phyloP scores from a whole-genome alignment of 2,888 invertebrate species.

The Leptinotarsa rubiginosa region DNA sequence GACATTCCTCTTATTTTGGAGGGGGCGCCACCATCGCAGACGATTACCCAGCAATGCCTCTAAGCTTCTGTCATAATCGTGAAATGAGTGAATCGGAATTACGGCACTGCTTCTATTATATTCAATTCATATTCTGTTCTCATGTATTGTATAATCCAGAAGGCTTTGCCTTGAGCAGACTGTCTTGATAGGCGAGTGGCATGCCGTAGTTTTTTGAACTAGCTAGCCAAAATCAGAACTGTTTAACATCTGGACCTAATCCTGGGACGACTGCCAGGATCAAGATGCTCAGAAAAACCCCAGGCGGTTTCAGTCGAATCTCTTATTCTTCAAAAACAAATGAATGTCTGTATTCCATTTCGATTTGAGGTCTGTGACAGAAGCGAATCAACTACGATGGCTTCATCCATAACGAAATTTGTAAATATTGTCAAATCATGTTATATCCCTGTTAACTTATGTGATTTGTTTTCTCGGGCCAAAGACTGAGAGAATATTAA shows the following conservation, averaged over 20 bases:
- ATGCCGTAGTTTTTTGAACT: neutral
- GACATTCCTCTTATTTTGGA: conserved; percentile 4
- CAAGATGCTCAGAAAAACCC: too few species aligned
- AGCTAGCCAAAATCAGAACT: neutral
- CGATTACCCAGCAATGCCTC: conserved; percentile 42
- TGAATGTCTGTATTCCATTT: too few species aligned
- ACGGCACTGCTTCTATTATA: conserved; percentile 54
- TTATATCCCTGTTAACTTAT: too few species aligned
- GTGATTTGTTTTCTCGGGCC: too few species aligned
- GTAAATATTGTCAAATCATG: too few species aligned
- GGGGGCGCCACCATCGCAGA: conserved; percentile 33
- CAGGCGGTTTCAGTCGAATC: too few species aligned
- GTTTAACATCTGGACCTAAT: neutral
- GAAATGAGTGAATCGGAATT: conserved; percentile 45
- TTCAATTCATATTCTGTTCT: conserved; percentile 59
- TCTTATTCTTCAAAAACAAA: too few species aligned
- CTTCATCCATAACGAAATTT: too few species aligned
- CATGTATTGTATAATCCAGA: conserved; percentile 61
- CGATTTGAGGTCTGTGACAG: too few species aligned
- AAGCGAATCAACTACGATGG: too few species aligned
- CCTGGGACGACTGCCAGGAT: too few species aligned
- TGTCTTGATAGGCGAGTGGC: conserved; percentile 49
- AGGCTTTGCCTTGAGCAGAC: conserved; percentile 53
- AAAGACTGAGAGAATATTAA: too few species aligned
- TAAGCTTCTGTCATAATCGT: conserved; percentile 46